Evolutionary conservation across 2,797 vertebrate species (phyloP), one percentile per base, ranked within the genome.

Genomic region (Eulemur coronatus): DNA sequence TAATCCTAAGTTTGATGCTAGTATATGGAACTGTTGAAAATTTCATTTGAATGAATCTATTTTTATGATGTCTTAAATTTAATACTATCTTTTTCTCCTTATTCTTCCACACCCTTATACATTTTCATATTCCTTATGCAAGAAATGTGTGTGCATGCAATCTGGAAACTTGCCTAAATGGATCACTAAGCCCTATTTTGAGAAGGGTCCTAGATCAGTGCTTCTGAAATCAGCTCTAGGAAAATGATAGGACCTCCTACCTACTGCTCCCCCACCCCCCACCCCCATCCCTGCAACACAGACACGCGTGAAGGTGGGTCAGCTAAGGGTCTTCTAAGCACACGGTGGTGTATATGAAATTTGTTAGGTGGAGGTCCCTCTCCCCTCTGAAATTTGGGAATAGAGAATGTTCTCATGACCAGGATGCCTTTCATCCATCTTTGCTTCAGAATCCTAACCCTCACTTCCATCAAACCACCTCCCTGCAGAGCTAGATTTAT

Each of bases 41-140:
- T 35, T 85, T 57, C 86, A 85, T 82, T 94, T 84, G 73, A 91
- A 78, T 87, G 28, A 73, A 72, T 89, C 81, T 90, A n/a, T 93
- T 92, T 85, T 70, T 95, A 63, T 65, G 12, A 73, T 38, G 30
- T 81, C 41, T 72, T 91, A 72, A 73, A 88, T 59, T 46, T 52
- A 94, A 70, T 84, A n/a, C 3, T 70, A 30, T 80, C 48, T 87
- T 35, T 35, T 50, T 4, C 12, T 20, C 14, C 78, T 84, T 73
- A 50, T 86, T 79, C 67, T 26, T 70, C 15, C 26, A 91, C 5
- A 24, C 14, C 33, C 24, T 92, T 86, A 87, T 67, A 52, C 59
- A 46, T 55, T 38, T 69, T 80, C 46, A 55, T 52, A 26, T 4
- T 57, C 28, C 15, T 1, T 84, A 17, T 61, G 61, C 59, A 78